These are phyloP conservation scores for Neria commutata DNA, from an alignment of 2,888 invertebrate species.

Conservation along the genomic window DNA sequence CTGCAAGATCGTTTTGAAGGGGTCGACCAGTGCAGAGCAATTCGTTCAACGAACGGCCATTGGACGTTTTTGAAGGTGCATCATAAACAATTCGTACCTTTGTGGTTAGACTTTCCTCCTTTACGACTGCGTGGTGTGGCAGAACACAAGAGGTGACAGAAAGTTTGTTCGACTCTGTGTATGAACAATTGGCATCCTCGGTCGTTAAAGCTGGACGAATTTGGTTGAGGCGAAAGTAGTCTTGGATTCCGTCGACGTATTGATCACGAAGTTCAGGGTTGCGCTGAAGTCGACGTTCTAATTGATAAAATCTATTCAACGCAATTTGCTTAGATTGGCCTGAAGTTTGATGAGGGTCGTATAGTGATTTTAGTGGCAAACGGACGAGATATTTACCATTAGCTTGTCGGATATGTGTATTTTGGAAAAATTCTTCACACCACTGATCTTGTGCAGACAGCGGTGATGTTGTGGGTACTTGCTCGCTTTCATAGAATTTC, in stretches of 20 bases:
- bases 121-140: not conserved
- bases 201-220: not conserved
- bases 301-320: not conserved
- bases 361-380: not conserved
- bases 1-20: not conserved
- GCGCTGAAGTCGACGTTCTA: not conserved
- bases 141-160: not conserved
- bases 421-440: not conserved
- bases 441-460: not conserved
- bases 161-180: not conserved
- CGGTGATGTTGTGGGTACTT: not conserved
- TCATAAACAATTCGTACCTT: not conserved
- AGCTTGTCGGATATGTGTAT: not conserved
- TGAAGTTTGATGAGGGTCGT: not conserved
- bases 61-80: not conserved
- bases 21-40: not conserved
- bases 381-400: not conserved
- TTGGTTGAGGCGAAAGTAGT: not conserved
- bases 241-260: not conserved
- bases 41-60: not conserved
- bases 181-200: not conserved
- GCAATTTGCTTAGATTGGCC: not conserved
- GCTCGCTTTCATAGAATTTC: not conserved
- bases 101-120: not conserved
- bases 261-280: not conserved